A percentile compares a stretch with the other conserved stretches of the same genome.
Evolutionary conservation across 1,140 invertebrate species (phyloP).

Genomic region (Chymomyza costata): DNA sequence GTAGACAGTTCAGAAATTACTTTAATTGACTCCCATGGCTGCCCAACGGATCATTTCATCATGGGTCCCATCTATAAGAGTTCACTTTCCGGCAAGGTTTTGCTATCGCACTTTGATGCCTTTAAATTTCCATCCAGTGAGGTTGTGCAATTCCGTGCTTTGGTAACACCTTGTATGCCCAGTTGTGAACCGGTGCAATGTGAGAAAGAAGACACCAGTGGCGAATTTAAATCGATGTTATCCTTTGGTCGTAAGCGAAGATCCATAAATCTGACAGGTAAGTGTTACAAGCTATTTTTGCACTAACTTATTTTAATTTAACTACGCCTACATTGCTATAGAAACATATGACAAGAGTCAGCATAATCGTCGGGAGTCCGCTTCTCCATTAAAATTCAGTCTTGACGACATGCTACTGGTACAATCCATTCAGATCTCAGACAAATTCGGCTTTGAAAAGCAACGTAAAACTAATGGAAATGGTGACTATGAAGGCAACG

Average conservation of each 20-base stretch:
- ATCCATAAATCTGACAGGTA: conserved; percentile 39
- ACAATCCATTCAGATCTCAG: conserved; percentile 93
- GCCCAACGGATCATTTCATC: conserved; percentile 93
- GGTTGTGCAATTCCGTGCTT: conserved; percentile 93
- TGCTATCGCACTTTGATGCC: conserved; percentile 94
- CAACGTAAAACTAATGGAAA: conserved; percentile 56
- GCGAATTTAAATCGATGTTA: conserved; percentile 85
- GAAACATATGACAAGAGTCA: not conserved
- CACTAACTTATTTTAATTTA: too few species aligned
- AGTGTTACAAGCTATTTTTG: conserved; percentile 1
- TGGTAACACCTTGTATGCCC: conserved; percentile 95
- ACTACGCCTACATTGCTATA: conserved; percentile 8
- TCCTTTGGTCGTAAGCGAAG: conserved; percentile 83
- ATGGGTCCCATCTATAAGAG: conserved; percentile 93
- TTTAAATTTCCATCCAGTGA: conserved; percentile 97
- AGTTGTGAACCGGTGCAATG: conserved; percentile 93
- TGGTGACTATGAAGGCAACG: conserved; percentile 68
- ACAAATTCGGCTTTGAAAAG: conserved; percentile 89
- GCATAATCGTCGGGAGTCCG: conserved; percentile 18
- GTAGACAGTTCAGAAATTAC: conserved; percentile 94
- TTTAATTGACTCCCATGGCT: conserved; percentile 93
- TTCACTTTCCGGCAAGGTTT: conserved; percentile 83
- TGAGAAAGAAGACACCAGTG: conserved; percentile 85
- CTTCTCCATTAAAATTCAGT: conserved; percentile 18
- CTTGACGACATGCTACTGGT: conserved; percentile 88